phyloP scores from a whole-genome alignment of 2,888 invertebrate genomes.

The Drosophila kambysellisi region DNA sequence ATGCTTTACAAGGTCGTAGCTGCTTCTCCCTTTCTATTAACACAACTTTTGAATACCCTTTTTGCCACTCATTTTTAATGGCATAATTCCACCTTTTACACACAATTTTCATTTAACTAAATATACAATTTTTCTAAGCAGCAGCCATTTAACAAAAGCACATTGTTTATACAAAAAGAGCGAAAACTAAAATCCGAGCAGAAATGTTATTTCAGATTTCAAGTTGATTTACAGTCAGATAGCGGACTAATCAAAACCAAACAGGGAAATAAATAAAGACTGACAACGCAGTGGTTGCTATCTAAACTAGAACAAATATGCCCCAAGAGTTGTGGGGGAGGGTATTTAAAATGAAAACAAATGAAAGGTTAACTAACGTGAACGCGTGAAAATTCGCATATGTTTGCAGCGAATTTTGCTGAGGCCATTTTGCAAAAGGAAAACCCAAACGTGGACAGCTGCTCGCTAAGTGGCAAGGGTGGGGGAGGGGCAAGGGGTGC shows the following conservation, averaged over 20 bases:
- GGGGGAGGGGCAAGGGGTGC: neutral
- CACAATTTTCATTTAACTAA: neutral
- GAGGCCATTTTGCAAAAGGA: slow-evolving; percentile 32
- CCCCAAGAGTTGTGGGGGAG: slow-evolving; percentile 9
- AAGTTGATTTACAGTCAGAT: slow-evolving; percentile 28
- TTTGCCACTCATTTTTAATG: neutral
- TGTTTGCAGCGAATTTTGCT: slow-evolving; percentile 64
- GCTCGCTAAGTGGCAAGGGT: slow-evolving; percentile 60
- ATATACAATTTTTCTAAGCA: slow-evolving; percentile 3
- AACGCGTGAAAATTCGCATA: slow-evolving; percentile 77
- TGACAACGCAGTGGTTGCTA: slow-evolving; percentile 19
- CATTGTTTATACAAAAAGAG: slow-evolving; percentile 15
- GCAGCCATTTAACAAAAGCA: slow-evolving; percentile 2
- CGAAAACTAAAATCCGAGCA: neutral
- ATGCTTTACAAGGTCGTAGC: neutral
- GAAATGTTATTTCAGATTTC: slow-evolving; percentile 5
- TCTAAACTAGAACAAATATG: slow-evolving; percentile 25
- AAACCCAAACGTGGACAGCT: slow-evolving; percentile 47
- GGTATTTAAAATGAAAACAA: slow-evolving; percentile 28
- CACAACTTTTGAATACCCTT: neutral
- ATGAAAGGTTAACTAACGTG: slow-evolving; percentile 31
- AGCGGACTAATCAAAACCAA: slow-evolving; percentile 18
- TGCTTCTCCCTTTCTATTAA: neutral
- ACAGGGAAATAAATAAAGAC: slow-evolving; percentile 19
- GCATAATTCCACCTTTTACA: neutral